These are phyloP conservation scores for Pungitius pungitius DNA, from an alignment of 2,113 vertebrate species.

Conservation along the genomic window DNA sequence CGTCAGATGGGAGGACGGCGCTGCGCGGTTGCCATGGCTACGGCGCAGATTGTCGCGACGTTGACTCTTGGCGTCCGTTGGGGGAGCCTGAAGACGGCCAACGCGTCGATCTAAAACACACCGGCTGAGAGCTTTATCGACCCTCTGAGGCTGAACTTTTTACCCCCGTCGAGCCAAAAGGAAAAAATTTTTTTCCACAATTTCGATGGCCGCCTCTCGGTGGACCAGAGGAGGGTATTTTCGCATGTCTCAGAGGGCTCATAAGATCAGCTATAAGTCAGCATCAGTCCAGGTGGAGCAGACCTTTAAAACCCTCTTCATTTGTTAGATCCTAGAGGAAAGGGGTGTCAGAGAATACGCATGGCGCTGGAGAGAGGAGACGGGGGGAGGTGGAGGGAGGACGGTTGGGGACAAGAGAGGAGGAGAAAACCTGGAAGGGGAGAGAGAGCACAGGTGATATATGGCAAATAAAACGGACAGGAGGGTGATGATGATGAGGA, in stretches of 20 bases:
- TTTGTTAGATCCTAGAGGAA: neutral
- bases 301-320: neutral
- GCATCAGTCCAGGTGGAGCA: neutral
- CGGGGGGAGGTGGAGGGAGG: constrained; percentile 16
- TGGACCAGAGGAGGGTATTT: neutral
- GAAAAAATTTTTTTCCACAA: neutral
- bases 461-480: constrained; percentile 45
- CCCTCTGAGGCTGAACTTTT: neutral
- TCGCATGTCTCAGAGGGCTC: neutral
- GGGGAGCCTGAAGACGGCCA: neutral
- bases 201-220: neutral
- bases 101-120: neutral
- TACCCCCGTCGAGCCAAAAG: neutral
- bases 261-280: neutral
- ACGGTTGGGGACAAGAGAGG: constrained; percentile 24
- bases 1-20: neutral
- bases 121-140: neutral
- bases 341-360: constrained; percentile 11
- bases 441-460: constrained; percentile 39
- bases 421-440: constrained; percentile 29
- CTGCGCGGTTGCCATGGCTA: neutral
- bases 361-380: constrained; percentile 6
- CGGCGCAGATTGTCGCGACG: neutral
- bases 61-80: neutral
- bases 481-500: constrained; percentile 46